phyloP scores from a whole-genome alignment of 2,113 vertebrate species.

The Variabilichromis moorii region DNA sequence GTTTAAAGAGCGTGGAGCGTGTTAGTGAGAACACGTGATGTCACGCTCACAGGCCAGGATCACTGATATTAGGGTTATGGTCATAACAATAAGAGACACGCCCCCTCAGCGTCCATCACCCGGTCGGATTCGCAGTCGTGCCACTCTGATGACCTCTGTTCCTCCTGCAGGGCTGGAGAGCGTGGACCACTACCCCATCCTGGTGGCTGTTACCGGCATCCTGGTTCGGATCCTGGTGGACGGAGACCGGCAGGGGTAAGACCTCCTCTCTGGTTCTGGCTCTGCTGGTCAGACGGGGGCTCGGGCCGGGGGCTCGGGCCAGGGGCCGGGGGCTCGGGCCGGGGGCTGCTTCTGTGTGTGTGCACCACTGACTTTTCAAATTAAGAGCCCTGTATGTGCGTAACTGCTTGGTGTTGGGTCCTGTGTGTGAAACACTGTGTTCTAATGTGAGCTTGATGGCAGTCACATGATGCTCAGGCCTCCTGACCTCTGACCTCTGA shows the following conservation, averaged over 20 bases:
- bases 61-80: background rate
- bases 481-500: background rate
- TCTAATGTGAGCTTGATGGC: background rate
- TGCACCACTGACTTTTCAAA: background rate
- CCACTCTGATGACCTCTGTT: background rate
- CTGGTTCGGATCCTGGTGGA: constrained; percentile 89
- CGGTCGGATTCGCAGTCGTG: background rate
- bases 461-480: background rate
- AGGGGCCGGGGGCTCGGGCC: background rate
- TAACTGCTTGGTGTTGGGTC: background rate
- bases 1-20: background rate
- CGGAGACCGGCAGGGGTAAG: constrained; percentile 76
- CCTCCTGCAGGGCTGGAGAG: constrained; percentile 82
- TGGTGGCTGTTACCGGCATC: constrained; percentile 95
- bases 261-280: background rate
- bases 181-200: constrained; percentile 96
- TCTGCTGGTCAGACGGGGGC: background rate
- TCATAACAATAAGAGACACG: background rate
- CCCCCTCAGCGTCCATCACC: background rate
- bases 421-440: background rate
- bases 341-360: background rate
- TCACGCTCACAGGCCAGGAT: background rate
- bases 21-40: background rate
- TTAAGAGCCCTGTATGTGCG: background rate
- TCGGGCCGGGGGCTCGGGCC: background rate